phyloP scores from a whole-genome alignment of 2,113 vertebrate species.

The Callipepla californica region DNA sequence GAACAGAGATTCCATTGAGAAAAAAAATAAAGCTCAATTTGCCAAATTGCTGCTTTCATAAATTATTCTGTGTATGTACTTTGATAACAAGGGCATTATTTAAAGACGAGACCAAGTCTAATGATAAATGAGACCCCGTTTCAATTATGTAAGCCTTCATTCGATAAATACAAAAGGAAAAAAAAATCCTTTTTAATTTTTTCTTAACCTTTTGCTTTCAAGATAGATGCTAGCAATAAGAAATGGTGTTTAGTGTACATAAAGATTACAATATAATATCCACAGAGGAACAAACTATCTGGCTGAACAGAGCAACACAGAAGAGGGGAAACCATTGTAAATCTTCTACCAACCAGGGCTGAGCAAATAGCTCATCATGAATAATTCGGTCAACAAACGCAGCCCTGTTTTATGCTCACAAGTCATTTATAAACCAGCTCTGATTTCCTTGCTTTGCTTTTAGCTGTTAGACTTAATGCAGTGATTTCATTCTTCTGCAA shows the following conservation, averaged over 20 bases:
- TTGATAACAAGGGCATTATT: constrained; percentile 56
- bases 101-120: constrained; percentile 62
- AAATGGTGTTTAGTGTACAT: not conserved
- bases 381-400: not conserved
- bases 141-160: constrained; percentile 55
- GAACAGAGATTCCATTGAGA: constrained; percentile 17
- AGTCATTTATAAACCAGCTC: not conserved
- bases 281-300: constrained; percentile 38
- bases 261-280: constrained; percentile 34
- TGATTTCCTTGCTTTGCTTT: not conserved
- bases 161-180: constrained; percentile 66
- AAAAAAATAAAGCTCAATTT: constrained; percentile 3
- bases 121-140: constrained; percentile 70
- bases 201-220: not conserved
- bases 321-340: not conserved
- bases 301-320: not conserved
- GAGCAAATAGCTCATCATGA: constrained; percentile 39
- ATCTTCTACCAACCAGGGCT: constrained; percentile 12
- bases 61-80: constrained; percentile 63
- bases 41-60: constrained; percentile 48
- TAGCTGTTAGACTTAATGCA: not conserved
- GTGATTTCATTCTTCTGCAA: not conserved
- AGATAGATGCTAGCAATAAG: constrained; percentile 65
- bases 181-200: no score
- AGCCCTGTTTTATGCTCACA: not conserved